Conservation (phyloP, 1,140 invertebrate genomes). For the Bombus waltoni region DNA sequence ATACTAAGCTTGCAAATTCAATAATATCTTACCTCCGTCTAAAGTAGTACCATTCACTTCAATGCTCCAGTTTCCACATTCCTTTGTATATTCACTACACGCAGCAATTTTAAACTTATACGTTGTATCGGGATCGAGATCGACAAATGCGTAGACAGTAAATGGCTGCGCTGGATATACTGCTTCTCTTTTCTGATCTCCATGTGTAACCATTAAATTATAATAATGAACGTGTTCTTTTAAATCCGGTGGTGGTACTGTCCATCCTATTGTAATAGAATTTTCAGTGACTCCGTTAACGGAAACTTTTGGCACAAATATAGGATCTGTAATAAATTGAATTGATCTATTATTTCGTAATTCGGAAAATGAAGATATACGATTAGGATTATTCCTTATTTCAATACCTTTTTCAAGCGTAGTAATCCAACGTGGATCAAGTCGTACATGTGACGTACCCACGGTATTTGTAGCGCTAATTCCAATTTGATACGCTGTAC, state of each 20-base stretch:
- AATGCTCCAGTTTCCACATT: conserved; percentile 89
- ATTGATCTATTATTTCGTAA: not conserved
- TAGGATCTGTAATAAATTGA: conserved; percentile 84
- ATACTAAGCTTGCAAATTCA: not conserved
- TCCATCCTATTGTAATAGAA: conserved; percentile 91
- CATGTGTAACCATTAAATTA: conserved; percentile 86
- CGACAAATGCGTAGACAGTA: conserved; percentile 89
- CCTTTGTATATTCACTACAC: conserved; percentile 89
- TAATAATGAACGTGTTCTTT: conserved; percentile 90
- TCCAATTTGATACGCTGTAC: conserved; percentile 85
- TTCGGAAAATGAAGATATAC: not conserved
- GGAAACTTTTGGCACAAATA: conserved; percentile 89
- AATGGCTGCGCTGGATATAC: conserved; percentile 85
- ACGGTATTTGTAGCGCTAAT: conserved; percentile 83
- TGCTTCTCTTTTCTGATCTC: conserved; percentile 84
- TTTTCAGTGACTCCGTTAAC: conserved; percentile 90
- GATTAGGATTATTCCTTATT: not conserved
- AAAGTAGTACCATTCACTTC: conserved; percentile 90
- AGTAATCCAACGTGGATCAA: conserved; percentile 82
- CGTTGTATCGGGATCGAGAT: conserved; percentile 89
- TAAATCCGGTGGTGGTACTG: conserved; percentile 85
- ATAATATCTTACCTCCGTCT: conserved; percentile 85
- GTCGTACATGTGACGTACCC: conserved; percentile 81
- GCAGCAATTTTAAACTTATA: conserved; percentile 90
- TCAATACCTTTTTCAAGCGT: conserved; percentile 84